These are phyloP conservation scores for Chymomyza amoena DNA, from an alignment of 2,888 invertebrate species.

Conservation along the genomic window DNA sequence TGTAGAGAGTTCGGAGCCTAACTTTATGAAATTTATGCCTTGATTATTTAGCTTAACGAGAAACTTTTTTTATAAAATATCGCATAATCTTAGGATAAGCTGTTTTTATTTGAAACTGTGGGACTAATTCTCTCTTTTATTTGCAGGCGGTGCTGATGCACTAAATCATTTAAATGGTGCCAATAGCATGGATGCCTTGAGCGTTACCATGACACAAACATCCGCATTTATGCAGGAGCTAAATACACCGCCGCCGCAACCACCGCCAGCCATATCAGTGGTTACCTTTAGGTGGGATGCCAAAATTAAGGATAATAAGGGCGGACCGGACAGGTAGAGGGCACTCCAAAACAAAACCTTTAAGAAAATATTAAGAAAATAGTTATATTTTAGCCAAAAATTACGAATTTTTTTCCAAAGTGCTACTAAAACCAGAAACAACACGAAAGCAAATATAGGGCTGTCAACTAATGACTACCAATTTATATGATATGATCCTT, in stretches of 20 bases:
- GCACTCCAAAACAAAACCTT: slow-evolving; percentile 55
- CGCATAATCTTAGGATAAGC: too few species aligned
- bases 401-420: slow-evolving; percentile 33
- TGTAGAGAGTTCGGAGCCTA: too few species aligned
- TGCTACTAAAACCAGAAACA: slow-evolving; percentile 45
- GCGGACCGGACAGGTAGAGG: slow-evolving; percentile 79
- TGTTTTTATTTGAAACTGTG: background rate
- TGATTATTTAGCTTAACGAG: too few species aligned
- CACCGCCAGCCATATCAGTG: slow-evolving; percentile 89
- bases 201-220: slow-evolving; percentile 75
- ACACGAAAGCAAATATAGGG: slow-evolving; percentile 20
- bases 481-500: background rate
- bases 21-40: too few species aligned
- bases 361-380: slow-evolving; percentile 5
- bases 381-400: slow-evolving; percentile 8
- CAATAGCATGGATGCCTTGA: slow-evolving; percentile 60
- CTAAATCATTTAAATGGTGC: slow-evolving; percentile 63
- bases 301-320: slow-evolving; percentile 81
- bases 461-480: background rate
- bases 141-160: slow-evolving; percentile 38
- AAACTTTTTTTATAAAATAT: too few species aligned
- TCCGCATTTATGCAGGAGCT: slow-evolving; percentile 64
- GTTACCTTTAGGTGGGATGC: slow-evolving; percentile 94
- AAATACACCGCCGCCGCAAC: slow-evolving; percentile 63
- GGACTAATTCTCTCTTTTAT: background rate